phyloP scores from a whole-genome alignment of 2,888 invertebrate genomes.

The Agriopis leucophaearia region DNA sequence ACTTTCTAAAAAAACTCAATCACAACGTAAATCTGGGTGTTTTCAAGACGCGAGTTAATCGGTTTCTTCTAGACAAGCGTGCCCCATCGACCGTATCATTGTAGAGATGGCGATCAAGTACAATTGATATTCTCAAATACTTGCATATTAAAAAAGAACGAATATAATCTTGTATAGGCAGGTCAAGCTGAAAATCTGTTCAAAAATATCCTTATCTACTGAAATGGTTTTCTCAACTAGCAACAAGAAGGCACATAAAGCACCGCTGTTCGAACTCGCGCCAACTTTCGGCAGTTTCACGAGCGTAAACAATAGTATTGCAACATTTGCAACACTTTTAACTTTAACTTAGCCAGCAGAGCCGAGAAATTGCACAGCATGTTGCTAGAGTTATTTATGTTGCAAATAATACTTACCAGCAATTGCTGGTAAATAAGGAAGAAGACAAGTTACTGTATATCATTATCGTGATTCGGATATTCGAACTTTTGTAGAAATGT shows the following conservation, averaged over 20 bases:
- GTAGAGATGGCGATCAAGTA: no score
- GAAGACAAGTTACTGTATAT: background rate
- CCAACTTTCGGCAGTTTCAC: constrained; percentile 39
- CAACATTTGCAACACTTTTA: constrained; percentile 37
- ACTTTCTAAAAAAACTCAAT: no score
- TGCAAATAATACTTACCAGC: constrained; percentile 2
- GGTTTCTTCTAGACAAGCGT: no score
- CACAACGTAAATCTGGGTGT: no score
- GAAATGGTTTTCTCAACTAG: background rate
- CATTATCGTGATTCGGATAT: background rate
- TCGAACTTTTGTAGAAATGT: background rate
- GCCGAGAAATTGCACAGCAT: constrained; percentile 40
- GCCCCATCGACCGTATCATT: no score
- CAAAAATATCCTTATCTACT: background rate
- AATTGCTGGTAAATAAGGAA: background rate
- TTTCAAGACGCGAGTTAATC: no score
- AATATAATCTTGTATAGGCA: no score
- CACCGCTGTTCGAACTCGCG: constrained; percentile 18
- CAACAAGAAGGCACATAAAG: constrained; percentile 7
- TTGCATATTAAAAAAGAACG: no score
- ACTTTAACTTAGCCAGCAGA: constrained; percentile 33
- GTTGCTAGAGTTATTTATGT: constrained; percentile 21
- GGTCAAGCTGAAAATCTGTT: background rate
- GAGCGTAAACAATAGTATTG: constrained; percentile 38
- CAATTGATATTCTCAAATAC: no score